phyloP scores from a whole-genome alignment of 2,888 invertebrate species.

The Aelia acuminata region DNA sequence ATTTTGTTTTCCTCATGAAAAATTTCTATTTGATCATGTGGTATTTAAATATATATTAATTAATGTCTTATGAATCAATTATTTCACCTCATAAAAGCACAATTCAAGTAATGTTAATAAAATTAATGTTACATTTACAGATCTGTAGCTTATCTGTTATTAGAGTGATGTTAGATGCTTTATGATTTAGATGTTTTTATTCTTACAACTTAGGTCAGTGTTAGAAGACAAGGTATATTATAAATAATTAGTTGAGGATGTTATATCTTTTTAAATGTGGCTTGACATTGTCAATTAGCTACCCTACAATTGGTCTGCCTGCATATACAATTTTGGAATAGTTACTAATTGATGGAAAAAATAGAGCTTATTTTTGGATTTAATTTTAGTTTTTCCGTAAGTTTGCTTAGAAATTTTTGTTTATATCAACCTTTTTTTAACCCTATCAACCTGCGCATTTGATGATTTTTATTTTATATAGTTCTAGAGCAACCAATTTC shows the following conservation, averaged over 20 bases:
- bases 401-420: background rate
- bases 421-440: background rate
- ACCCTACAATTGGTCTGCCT: conserved; percentile 48
- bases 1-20: conserved; percentile 46
- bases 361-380: conserved; percentile 50
- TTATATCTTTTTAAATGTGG: conserved; percentile 56
- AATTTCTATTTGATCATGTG: conserved; percentile 40
- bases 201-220: conserved; percentile 56
- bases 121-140: conserved; percentile 53
- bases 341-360: conserved; percentile 16
- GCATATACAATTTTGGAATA: conserved; percentile 46
- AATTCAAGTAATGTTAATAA: conserved; percentile 52
- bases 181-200: conserved; percentile 59
- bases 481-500: background rate
- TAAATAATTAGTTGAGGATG: conserved; percentile 56
- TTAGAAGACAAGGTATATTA: conserved; percentile 51
- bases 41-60: conserved; percentile 41
- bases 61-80: conserved; percentile 49
- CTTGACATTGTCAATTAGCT: conserved; percentile 58
- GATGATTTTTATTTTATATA: background rate
- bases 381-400: conserved; percentile 16
- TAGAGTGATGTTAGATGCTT: conserved; percentile 54
- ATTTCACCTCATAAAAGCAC: conserved; percentile 54
- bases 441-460: background rate
- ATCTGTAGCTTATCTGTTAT: conserved; percentile 51